Evolutionary conservation across 1,140 invertebrate genomes (phyloP).

Genomic region (Drosophila sulfurigaster): DNA sequence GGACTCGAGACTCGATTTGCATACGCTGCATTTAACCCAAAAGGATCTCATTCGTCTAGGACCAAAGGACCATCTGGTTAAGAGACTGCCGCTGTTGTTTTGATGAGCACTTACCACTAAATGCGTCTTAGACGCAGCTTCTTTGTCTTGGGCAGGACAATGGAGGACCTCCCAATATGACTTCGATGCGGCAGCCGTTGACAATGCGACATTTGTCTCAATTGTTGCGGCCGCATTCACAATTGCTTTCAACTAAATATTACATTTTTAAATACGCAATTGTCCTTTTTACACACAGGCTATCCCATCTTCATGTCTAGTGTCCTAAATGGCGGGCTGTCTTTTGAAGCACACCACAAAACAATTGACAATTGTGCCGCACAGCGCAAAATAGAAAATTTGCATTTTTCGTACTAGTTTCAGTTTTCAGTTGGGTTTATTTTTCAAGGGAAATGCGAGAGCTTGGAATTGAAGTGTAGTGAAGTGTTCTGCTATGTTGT

Average conservation of each 20-base stretch:
- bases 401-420: conserved; percentile 68
- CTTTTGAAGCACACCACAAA: conserved; percentile 66
- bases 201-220: conserved; percentile 67
- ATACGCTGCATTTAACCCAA: conserved; percentile 55
- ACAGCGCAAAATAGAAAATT: conserved; percentile 37
- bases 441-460: conserved; percentile 40
- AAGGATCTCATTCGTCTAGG: conserved; percentile 2
- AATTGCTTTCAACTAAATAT: conserved; percentile 73
- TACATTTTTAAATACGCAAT: conserved; percentile 80
- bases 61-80: conserved; percentile 42
- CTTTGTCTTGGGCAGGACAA: conserved; percentile 49
- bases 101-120: conserved; percentile 71
- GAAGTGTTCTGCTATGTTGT: neutral
- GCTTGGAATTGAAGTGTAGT: conserved; percentile 23
- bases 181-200: conserved; percentile 53
- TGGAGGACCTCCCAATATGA: conserved; percentile 78
- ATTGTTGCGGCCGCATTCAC: conserved; percentile 49
- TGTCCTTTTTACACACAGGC: conserved; percentile 67
- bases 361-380: conserved; percentile 72
- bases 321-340: conserved; percentile 47
- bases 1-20: conserved; percentile 36
- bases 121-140: conserved; percentile 49
- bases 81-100: conserved; percentile 41
- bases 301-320: neutral
- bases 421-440: conserved; percentile 38